Conservation (phyloP, 1,140 invertebrate species). For the Zaprionus vittiger region DNA sequence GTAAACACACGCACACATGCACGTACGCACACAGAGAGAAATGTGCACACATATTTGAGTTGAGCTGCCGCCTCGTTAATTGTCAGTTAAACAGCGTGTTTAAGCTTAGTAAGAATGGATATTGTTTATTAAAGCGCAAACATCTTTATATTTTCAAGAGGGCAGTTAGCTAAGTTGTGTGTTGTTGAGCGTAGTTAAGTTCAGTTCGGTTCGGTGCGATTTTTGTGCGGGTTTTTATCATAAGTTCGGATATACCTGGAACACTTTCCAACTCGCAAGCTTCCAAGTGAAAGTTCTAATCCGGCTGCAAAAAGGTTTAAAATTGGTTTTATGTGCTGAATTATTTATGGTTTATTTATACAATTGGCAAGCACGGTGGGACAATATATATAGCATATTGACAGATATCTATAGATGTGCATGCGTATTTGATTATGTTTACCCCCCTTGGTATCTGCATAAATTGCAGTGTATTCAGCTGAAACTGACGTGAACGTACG, state of each 20-base stretch:
- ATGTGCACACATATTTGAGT: conserved; percentile 15
- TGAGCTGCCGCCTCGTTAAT: conserved; percentile 44
- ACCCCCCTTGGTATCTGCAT: background rate
- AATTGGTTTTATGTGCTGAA: conserved; percentile 49
- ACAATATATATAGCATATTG: background rate
- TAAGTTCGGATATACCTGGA: background rate
- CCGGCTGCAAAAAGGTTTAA: conserved; percentile 57
- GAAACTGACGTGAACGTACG: background rate
- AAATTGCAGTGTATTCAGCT: conserved; percentile 6
- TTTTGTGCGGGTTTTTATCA: background rate
- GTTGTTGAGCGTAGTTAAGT: background rate
- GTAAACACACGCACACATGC: conserved; percentile 8
- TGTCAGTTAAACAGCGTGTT: conserved; percentile 49
- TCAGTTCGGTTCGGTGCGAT: background rate
- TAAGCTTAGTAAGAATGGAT: conserved; percentile 37
- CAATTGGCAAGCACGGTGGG: conserved; percentile 30
- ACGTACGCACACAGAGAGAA: conserved; percentile 1
- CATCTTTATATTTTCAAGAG: conserved; percentile 28
- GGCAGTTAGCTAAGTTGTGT: conserved; percentile 1
- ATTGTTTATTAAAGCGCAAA: conserved; percentile 43
- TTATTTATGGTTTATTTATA: conserved; percentile 59
- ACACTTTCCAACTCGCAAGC: conserved; percentile 48
- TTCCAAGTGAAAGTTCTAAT: conserved; percentile 77
- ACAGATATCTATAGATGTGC: conserved; percentile 6
- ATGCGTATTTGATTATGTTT: conserved; percentile 4